These are phyloP conservation scores for Plebejus melissa DNA, from an alignment of 2,888 invertebrate species.

Conservation along the genomic window DNA sequence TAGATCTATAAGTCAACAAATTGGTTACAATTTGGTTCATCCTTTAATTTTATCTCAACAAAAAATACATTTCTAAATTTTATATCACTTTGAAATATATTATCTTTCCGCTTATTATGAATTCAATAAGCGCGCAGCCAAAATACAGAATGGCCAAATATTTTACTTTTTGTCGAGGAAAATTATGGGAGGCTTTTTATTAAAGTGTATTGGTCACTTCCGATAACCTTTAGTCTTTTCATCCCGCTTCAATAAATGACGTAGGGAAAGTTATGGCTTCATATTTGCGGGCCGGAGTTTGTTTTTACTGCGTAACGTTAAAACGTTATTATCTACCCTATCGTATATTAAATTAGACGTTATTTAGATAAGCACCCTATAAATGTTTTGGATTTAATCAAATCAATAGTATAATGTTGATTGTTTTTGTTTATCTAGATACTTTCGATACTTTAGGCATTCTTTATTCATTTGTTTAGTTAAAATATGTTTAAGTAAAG, in stretches of 20 bases:
- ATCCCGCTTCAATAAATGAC: slow-evolving; percentile 38
- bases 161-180: slow-evolving; percentile 28
- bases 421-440: neutral
- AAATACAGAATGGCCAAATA: slow-evolving; percentile 18
- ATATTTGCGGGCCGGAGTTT: slow-evolving; percentile 40
- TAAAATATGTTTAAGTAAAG: no score
- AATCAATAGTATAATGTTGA: neutral
- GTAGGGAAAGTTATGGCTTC: slow-evolving; percentile 34
- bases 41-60: slow-evolving; percentile 3
- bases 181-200: slow-evolving; percentile 36
- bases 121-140: slow-evolving; percentile 9
- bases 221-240: slow-evolving; percentile 39
- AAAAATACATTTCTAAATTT: slow-evolving; percentile 9
- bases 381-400: neutral
- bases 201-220: slow-evolving; percentile 37
- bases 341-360: slow-evolving; percentile 30
- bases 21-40: neutral
- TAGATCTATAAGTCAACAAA: neutral
- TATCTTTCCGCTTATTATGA: slow-evolving; percentile 14
- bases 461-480: no score
- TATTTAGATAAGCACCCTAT: slow-evolving; percentile 12
- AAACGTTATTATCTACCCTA: slow-evolving; percentile 40
- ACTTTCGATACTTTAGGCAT: neutral
- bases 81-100: slow-evolving; percentile 10
- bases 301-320: slow-evolving; percentile 41